These are phyloP conservation scores for Parus major DNA, from an alignment of 2,113 vertebrate species.

Conservation along the genomic window DNA sequence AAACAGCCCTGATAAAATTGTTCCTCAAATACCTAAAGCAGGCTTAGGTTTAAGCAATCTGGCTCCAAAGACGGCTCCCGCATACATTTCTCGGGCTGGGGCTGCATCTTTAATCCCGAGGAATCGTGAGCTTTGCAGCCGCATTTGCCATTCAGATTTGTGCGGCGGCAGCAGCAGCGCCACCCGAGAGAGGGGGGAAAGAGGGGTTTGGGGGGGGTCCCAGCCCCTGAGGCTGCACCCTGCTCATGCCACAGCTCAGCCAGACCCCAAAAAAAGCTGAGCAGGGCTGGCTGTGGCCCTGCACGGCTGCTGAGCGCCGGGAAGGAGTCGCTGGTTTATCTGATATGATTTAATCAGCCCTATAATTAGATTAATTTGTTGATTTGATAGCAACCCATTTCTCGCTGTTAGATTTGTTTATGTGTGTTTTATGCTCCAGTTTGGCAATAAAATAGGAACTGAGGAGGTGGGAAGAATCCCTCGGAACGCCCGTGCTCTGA, in stretches of 20 bases:
- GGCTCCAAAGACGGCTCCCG: neutral
- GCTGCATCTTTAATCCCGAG: neutral
- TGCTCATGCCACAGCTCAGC: neutral
- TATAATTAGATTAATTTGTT: slow-evolving; percentile 69
- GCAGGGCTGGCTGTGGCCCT: neutral
- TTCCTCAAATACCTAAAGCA: slow-evolving; percentile 40
- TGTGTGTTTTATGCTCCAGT: slow-evolving; percentile 39
- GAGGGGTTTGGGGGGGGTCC: neutral
- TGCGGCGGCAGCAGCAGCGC: accelerated
- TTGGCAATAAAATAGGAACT: slow-evolving; percentile 46
- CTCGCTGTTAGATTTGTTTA: slow-evolving; percentile 48
- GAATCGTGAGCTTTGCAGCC: neutral
- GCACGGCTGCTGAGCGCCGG: accelerated
- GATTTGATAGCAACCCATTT: slow-evolving; percentile 58
- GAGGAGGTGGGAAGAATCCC: slow-evolving; percentile 28
- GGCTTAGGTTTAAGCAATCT: slow-evolving; percentile 25
- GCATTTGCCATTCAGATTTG: neutral
- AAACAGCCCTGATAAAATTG: neutral
- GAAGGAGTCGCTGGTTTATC: slow-evolving; percentile 21
- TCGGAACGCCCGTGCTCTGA: accelerated
- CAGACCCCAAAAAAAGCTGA: accelerated
- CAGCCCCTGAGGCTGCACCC: accelerated
- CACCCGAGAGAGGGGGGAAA: neutral
- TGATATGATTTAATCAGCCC: slow-evolving; percentile 58
- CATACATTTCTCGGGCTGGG: neutral